phyloP scores from a whole-genome alignment of 2,797 vertebrate species.

The Mus spretus region DNA sequence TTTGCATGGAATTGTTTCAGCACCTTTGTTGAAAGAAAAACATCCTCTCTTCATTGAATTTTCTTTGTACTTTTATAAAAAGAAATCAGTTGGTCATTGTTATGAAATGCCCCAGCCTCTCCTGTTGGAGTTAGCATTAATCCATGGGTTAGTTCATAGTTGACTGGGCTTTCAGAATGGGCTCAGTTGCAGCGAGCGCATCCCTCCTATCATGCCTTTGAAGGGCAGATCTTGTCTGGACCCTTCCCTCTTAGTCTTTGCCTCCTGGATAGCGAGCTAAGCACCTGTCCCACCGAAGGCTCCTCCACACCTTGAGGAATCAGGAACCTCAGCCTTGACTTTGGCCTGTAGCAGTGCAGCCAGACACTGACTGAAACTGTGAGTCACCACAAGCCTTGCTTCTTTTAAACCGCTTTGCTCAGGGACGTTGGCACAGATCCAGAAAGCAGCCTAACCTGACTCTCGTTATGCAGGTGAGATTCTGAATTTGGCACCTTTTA shows the following conservation, averaged over 20 bases:
- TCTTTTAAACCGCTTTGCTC: neutral
- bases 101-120: neutral
- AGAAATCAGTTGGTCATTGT: conserved; percentile 5
- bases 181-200: neutral
- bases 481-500: neutral
- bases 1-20: conserved; percentile 12
- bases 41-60: conserved; percentile 3
- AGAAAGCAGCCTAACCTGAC: neutral
- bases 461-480: neutral
- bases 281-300: neutral
- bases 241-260: neutral
- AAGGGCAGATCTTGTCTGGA: neutral
- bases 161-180: neutral
- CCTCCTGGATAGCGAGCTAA: neutral
- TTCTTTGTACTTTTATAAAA: conserved; percentile 51
- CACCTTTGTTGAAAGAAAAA: conserved; percentile 55
- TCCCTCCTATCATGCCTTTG: neutral
- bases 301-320: neutral
- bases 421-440: neutral
- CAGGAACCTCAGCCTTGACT: too few species aligned
- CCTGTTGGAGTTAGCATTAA: neutral
- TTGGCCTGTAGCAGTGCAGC: neutral
- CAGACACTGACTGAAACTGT: neutral
- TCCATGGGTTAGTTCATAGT: neutral
- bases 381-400: neutral